Evolutionary conservation across 2,797 vertebrate species (phyloP), one percentile per base, ranked within the genome.

Genomic region (Psittacula derbiana): DNA sequence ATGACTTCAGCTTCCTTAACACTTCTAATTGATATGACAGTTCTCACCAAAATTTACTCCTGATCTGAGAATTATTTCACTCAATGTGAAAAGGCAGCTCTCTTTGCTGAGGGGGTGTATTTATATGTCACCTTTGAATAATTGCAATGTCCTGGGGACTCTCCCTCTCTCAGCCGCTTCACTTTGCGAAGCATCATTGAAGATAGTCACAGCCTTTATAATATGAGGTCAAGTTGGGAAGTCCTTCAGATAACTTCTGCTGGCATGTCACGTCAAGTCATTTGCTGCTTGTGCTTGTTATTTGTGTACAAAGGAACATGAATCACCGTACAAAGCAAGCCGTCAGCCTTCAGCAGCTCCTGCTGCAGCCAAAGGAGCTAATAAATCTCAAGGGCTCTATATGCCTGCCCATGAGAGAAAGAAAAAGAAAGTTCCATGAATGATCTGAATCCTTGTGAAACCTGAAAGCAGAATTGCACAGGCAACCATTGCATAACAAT

Each of bases 21-120:
- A 43, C 47, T 81, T 30, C 94, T 93, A 94, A 96, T 97, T 94
- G 93, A 92, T 92, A 58, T 93, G 86, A 88, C 80, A 96, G 79
- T 79, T 91, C 58, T 94, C 93, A 20, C 44, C 92, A 80, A 46
- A 85, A 69, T 8, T 12, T 41, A 28, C 79, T 82, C 85, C 17
- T 60, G 88, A 94, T 82, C 81, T 57, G 36, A 88, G 93, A 80
- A 65, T 86, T 57, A 71, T 82, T 96, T 83, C 92, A 70, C 1
- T 73, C 43, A 41, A 78, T 61, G 41, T 28, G 65, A 69, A 76
- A 87, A 96, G 93, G 50, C 95, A 93, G 60, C 80, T 66, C 74
- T 55, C 69, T 72, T 24, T 92, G 92, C 84, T 41, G 47, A 8
- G 12, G 33, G 76, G 7, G 23, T 92, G 87, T 73, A 75, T 93